Percentiles rank a stretch among this genome's conserved stretches.
Conservation (phyloP, 37 sponge, comb jelly and placozoan species). For the Amphimedon queenslandica region DNA sequence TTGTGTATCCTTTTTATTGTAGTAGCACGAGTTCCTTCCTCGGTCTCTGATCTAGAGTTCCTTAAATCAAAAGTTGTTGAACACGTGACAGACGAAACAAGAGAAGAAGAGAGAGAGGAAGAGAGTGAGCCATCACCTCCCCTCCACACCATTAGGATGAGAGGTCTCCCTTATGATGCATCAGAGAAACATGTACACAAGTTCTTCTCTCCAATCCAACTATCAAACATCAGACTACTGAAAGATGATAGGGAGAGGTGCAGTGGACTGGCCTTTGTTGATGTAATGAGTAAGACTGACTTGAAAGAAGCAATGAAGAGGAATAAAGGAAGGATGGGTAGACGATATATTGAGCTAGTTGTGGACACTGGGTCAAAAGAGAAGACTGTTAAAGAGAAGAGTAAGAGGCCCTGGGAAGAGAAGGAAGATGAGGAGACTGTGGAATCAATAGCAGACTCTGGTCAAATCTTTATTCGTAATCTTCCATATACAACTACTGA, state of each 20-base stretch:
- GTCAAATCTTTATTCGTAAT: slow-evolving; percentile 90
- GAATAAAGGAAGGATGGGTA: slow-evolving; percentile 79
- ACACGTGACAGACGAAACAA: slow-evolving; percentile 1
- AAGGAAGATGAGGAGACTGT: slow-evolving; percentile 18
- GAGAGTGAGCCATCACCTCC: slow-evolving; percentile 5
- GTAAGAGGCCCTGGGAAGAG: slow-evolving; percentile 61
- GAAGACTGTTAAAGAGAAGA: not conserved
- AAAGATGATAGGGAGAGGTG: slow-evolving; percentile 67
- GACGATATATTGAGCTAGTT: slow-evolving; percentile 85
- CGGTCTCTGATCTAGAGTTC: slow-evolving; percentile 45
- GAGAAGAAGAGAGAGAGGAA: not conserved
- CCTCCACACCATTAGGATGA: slow-evolving; percentile 77
- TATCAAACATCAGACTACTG: slow-evolving; percentile 58
- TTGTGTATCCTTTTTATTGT: no score
- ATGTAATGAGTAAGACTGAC: slow-evolving; percentile 75
- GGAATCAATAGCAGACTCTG: slow-evolving; percentile 72
- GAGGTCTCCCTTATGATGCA: slow-evolving; percentile 89
- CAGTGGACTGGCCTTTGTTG: slow-evolving; percentile 88
- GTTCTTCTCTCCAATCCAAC: slow-evolving; percentile 84
- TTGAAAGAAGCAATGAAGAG: slow-evolving; percentile 67
- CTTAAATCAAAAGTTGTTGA: slow-evolving; percentile 51
- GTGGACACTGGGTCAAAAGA: slow-evolving; percentile 45
- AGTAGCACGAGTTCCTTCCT: not conserved
- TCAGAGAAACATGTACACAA: slow-evolving; percentile 63
- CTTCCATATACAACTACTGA: slow-evolving; percentile 80